Evolutionary conservation across 2,113 vertebrate species (phyloP).

Genomic region (Oostethus manadensis): DNA sequence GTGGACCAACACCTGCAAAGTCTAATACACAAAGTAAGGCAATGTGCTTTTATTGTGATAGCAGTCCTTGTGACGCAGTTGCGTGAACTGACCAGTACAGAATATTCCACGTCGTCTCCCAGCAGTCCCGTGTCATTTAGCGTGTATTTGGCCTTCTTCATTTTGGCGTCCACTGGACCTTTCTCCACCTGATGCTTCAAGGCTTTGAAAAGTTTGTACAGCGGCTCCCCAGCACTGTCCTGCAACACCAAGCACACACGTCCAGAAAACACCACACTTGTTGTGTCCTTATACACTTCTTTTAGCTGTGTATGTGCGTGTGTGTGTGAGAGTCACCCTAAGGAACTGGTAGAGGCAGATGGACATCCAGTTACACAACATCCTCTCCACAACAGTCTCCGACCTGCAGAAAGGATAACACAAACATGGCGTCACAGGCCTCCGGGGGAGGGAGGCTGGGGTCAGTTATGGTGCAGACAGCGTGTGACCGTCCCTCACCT

Average conservation of each 20-base stretch:
- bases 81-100: conserved; percentile 76
- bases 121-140: conserved; percentile 93
- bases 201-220: conserved; percentile 95
- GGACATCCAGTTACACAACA: conserved; percentile 99
- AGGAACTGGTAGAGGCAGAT: conserved; percentile 98
- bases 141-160: conserved; percentile 96
- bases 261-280: background rate
- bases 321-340: conserved; percentile 72
- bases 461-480: background rate
- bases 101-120: conserved; percentile 92
- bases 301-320: background rate
- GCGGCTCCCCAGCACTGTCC: conserved; percentile 90
- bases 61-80: background rate
- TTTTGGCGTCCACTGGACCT: conserved; percentile 88
- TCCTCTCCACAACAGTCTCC: conserved; percentile 96
- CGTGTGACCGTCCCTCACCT: conserved; percentile 67
- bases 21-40: conserved; percentile 66
- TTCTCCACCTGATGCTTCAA: conserved; percentile 97
- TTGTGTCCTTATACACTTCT: too few species aligned
- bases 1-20: conserved; percentile 87
- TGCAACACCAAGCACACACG: conserved; percentile 36
- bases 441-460: too few species aligned
- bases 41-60: background rate
- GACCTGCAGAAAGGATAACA: conserved; percentile 67
- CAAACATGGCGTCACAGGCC: background rate